phyloP scores from a whole-genome alignment of 2,888 invertebrate species.

The Cetonia aurata region DNA sequence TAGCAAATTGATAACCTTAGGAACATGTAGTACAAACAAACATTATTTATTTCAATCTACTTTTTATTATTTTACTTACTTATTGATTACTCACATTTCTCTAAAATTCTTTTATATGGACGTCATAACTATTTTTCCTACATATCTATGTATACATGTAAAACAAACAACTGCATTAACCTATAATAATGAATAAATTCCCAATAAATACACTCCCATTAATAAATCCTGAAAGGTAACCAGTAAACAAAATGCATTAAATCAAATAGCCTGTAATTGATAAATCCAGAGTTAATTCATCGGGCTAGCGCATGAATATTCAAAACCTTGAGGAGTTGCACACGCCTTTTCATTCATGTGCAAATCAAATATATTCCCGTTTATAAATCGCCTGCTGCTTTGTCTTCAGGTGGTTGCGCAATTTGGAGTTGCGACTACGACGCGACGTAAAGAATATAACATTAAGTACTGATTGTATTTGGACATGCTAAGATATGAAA shows the following conservation, averaged over 20 bases:
- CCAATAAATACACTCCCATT: slow-evolving; percentile 21
- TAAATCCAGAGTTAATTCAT: slow-evolving; percentile 47
- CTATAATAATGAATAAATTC: slow-evolving; percentile 13
- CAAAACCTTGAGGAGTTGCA: slow-evolving; percentile 44
- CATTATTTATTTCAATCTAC: too few relatives aligned
- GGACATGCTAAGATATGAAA: slow-evolving; percentile 21
- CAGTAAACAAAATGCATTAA: slow-evolving; percentile 26
- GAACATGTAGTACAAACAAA: too few relatives aligned
- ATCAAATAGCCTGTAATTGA: slow-evolving; percentile 42
- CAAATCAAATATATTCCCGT: slow-evolving; percentile 47
- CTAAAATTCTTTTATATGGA: neutral
- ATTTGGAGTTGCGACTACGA: slow-evolving; percentile 24
- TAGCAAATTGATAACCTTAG: too few relatives aligned
- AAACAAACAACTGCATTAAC: slow-evolving; percentile 1
- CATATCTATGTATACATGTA: neutral
- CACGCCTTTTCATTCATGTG: slow-evolving; percentile 53
- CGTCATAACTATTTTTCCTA: slow-evolving; percentile 6
- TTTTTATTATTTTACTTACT: too few relatives aligned
- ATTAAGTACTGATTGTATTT: slow-evolving; percentile 23
- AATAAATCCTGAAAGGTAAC: slow-evolving; percentile 32
- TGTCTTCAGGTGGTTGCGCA: slow-evolving; percentile 36
- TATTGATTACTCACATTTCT: too few relatives aligned
- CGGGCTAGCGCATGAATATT: slow-evolving; percentile 42
- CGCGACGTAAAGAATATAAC: neutral
- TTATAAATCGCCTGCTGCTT: slow-evolving; percentile 46